Base-by-base conservation (phyloP, 1,140 invertebrate genomes). In the Chironomus striatipennis region DNA sequence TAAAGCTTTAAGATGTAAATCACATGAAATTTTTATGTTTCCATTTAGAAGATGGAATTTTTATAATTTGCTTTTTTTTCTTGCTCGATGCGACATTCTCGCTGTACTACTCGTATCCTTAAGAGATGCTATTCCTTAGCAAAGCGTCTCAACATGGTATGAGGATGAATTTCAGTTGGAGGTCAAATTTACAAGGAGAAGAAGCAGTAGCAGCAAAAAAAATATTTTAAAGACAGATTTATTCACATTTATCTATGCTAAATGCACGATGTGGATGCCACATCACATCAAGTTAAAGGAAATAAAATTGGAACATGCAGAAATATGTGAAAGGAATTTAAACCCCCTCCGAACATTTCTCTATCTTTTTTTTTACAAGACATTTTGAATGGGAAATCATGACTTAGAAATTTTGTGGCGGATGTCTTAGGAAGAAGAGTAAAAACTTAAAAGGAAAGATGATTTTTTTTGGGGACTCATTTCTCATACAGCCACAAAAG, bases 21-120 rank as follows among this genome's bases (percentile, higher is more conserved):
- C 47, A 57, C 47, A 57, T 67, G n/a, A 20, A 20, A 17, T 67
- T 67, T 67, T 67, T 57, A 57, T 57, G 47, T 57, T 67, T 20
- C 64, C 64, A 47, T 47, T 47, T 47, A 47, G 9, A 47, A 47
- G 15, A 47, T 47, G 43, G 43, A 47, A 47, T 47, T 47, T 47
- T 47, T 47, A 9, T 47, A 47, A 47, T 47, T 47, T 47, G n/a
- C 42, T 43, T 43, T 43, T 10, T 43, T 43, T 10, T 7, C 42
- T 43, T 5, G 42, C 42, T 47, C 43, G 7, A 47, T 47, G 43
- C 43, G 24, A 34, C 24, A 34, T 34, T 34, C 24, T 34, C 24
- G 24, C 24, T 34, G 24, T 47, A 47, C 43, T 47, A 47, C 43
- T 47, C 9, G 9, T 47, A 47, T 15, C 15, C 9, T 47, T 47